Evolutionary conservation across 2,888 invertebrate species (phyloP), one percentile per base, ranked within the genome.

Genomic region (Drosophila peninsularis): DNA sequence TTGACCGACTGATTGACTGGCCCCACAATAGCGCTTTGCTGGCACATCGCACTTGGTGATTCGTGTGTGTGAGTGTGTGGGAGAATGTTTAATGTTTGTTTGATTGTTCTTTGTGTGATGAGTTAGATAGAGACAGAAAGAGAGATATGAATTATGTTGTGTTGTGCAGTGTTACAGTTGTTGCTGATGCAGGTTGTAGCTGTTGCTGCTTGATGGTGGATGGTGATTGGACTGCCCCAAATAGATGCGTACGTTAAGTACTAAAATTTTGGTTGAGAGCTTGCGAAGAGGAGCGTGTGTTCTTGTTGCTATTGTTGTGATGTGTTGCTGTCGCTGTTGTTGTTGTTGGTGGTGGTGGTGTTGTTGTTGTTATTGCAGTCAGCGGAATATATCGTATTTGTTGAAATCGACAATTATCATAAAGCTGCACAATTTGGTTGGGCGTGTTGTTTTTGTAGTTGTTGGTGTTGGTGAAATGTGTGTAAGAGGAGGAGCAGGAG

Each of bases 401-500:
- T 82, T 87, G 82, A 81, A 84, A 63, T 64, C 64, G 63, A 70
- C 65, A 79, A 69, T 69, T 62, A 64, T 62, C 63, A 75, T 69
- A 72, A 72, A 75, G 76, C 72, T 75, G 71, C 71, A 52, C 69
- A 77, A 80, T 56, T 62, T 72, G 49, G 50, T 58, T 62, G 66
- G 62, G 41, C 52, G 36, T 55, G 67, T 50, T 74, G 62, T 52
- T 66, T 62, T 58, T 78, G 71, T 53, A 62, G 56, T 34, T 62
- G 66, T 47, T 63, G 53, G 61, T 78, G 60, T 42, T 82, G 88
- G 86, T 88, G 86, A 85, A 87, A 90, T 89, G 83, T 88, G 84
- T 90, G 81, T 90, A 87, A 78, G 70, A 90, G 85, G 86, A 90
- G 90, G 86, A 89, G 79, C 82, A 80, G 90, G 78, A 84, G 78